Conservation (phyloP, 2,888 invertebrate species). For the Heteromyza rotundicornis region DNA sequence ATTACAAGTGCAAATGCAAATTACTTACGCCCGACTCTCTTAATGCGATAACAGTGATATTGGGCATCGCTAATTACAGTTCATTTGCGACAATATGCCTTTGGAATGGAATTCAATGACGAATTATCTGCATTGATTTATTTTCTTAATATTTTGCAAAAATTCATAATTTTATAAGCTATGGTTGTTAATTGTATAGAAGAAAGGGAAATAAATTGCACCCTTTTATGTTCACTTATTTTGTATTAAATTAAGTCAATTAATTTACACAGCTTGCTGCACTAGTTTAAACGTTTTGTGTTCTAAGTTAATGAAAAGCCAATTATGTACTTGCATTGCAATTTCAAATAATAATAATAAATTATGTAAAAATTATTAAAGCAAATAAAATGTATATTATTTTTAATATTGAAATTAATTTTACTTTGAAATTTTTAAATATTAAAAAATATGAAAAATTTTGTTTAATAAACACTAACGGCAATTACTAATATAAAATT, state of each 20-base stretch:
- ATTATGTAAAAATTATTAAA: too few relatives aligned
- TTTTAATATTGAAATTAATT: too few relatives aligned
- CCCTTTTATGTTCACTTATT: not conserved
- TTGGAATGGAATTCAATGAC: not conserved
- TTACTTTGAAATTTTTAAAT: too few relatives aligned
- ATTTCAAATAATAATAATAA: not conserved
- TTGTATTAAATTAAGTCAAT: slow-evolving; percentile 3
- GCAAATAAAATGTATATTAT: too few relatives aligned
- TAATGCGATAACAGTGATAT: too few relatives aligned
- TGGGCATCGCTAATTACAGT: too few relatives aligned
- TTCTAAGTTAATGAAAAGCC: not conserved
- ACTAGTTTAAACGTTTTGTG: not conserved
- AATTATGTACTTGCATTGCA: not conserved
- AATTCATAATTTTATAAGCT: not conserved
- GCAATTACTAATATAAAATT: too few relatives aligned
- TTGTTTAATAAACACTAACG: too few relatives aligned
- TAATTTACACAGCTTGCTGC: slow-evolving; percentile 5
- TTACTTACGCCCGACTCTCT: too few relatives aligned
- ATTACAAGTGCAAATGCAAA: too few relatives aligned
- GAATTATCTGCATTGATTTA: not conserved
- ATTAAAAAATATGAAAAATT: too few relatives aligned
- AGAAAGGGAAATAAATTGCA: not conserved
- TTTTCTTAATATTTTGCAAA: not conserved
- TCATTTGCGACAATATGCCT: too few relatives aligned
- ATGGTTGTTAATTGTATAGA: not conserved